Conservation (phyloP, 2,888 invertebrate genomes). For the Chrysotoxum bicinctum region DNA sequence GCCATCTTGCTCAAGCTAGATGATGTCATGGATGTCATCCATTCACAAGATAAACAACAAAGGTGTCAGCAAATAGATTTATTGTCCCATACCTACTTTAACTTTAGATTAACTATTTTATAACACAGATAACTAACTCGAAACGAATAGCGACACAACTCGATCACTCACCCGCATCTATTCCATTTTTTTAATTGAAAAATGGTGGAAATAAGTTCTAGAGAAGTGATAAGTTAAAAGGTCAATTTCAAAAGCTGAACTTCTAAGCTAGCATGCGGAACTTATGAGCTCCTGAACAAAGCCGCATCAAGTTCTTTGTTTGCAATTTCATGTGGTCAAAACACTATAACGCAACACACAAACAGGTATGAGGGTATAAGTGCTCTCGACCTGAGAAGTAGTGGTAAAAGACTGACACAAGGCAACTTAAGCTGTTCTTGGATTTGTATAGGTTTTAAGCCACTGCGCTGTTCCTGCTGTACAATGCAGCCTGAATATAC, state of each 20-base stretch:
- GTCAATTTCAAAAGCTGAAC: constrained; percentile 56
- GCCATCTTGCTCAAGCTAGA: constrained; percentile 28
- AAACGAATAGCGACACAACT: constrained; percentile 31
- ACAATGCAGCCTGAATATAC: neutral
- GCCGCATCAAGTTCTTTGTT: constrained; percentile 65
- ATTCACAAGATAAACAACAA: constrained; percentile 13
- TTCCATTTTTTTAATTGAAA: constrained; percentile 53
- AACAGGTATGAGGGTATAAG: constrained; percentile 37
- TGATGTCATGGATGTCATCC: constrained; percentile 61
- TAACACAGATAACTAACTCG: constrained; percentile 13
- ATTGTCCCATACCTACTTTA: constrained; percentile 19
- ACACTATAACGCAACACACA: constrained; percentile 29
- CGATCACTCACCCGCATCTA: constrained; percentile 66
- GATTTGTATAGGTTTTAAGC: constrained; percentile 1
- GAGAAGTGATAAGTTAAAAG: constrained; percentile 56
- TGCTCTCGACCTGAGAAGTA: constrained; percentile 19
- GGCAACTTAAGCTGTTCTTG: constrained; percentile 1
- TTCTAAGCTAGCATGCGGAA: constrained; percentile 61
- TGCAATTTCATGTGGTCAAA: constrained; percentile 64
- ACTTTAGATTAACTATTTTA: constrained; percentile 30
- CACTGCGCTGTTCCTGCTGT: neutral
- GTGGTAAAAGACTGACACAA: neutral
- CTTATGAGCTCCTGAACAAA: constrained; percentile 57
- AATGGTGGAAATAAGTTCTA: constrained; percentile 39
- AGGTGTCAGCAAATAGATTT: constrained; percentile 44